Evolutionary conservation across 2,888 invertebrate species (phyloP).

Genomic region (Oscheius onirici): DNA sequence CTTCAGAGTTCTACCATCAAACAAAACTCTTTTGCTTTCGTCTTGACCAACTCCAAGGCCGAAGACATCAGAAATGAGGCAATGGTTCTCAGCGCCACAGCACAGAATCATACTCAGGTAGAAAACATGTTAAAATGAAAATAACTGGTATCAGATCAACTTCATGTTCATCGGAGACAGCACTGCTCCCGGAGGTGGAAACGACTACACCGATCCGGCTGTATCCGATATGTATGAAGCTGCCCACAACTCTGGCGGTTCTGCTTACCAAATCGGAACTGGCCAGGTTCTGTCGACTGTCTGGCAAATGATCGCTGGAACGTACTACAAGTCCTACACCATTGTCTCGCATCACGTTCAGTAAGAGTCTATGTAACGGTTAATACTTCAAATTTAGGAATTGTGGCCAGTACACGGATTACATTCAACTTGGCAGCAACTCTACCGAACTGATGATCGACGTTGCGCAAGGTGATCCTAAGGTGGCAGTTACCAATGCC

Average conservation of each 20-base stretch:
- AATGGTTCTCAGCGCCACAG: constrained; percentile 1
- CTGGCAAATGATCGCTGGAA: constrained; percentile 36
- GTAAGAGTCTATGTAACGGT: constrained; percentile 1
- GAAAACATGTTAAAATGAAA: not conserved
- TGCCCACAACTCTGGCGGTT: constrained; percentile 53
- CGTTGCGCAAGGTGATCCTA: constrained; percentile 35
- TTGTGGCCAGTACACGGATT: constrained; percentile 50
- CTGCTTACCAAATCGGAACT: constrained; percentile 43
- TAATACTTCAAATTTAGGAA: constrained; percentile 27
- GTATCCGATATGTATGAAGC: constrained; percentile 47
- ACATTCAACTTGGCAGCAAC: constrained; percentile 53
- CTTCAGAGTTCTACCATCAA: constrained; percentile 34
- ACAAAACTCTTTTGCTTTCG: constrained; percentile 10
- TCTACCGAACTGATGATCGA: constrained; percentile 46
- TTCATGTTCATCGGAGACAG: constrained; percentile 52
- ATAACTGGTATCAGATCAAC: constrained; percentile 38
- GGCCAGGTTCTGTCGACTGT: not conserved
- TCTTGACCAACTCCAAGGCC: constrained; percentile 27
- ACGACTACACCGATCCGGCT: constrained; percentile 40
- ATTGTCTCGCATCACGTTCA: constrained; percentile 41
- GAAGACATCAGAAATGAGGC: constrained; percentile 25
- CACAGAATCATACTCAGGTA: constrained; percentile 30
- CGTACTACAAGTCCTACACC: constrained; percentile 39
- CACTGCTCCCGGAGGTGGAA: constrained; percentile 48
- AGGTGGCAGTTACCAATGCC: not conserved